Conservation (phyloP, 2,888 invertebrate genomes). For the Ellobium chinense region DNA sequence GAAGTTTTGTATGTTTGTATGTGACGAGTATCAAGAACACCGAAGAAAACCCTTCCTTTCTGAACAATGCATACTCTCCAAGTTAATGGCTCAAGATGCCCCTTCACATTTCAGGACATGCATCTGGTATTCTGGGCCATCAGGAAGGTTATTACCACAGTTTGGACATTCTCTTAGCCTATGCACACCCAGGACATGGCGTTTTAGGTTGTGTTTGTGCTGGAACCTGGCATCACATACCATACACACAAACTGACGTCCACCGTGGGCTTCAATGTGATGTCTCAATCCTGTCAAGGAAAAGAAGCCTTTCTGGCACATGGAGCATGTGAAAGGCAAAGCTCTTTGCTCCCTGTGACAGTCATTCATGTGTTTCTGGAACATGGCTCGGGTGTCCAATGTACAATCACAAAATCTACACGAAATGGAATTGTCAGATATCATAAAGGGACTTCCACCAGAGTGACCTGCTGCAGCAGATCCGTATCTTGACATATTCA, state of each 20-base stretch:
- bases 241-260: conserved; percentile 26
- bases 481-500: neutral
- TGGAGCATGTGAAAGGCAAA: conserved; percentile 33
- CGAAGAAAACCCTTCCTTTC: too few relatives aligned
- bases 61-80: too few relatives aligned
- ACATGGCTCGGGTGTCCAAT: conserved; percentile 21
- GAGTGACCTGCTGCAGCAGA: neutral
- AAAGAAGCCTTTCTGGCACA: conserved; percentile 44
- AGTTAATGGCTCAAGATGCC: too few relatives aligned
- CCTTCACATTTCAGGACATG: conserved; percentile 22
- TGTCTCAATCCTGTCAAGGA: conserved; percentile 32
- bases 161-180: conserved; percentile 29
- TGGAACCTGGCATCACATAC: conserved; percentile 42
- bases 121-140: conserved; percentile 22
- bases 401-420: conserved; percentile 15
- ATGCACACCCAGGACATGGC: conserved; percentile 36
- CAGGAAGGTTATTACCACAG: neutral
- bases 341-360: conserved; percentile 31
- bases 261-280: conserved; percentile 40
- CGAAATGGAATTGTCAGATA: conserved; percentile 1
- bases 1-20: too few relatives aligned
- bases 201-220: conserved; percentile 42
- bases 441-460: neutral
- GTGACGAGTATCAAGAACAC: too few relatives aligned
- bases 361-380: conserved; percentile 33